Percentiles rank a stretch among this genome's conserved stretches.
These are phyloP conservation scores for Prionchulus punctatus DNA, from an alignment of 2,888 invertebrate genomes.

Conservation along the genomic window DNA sequence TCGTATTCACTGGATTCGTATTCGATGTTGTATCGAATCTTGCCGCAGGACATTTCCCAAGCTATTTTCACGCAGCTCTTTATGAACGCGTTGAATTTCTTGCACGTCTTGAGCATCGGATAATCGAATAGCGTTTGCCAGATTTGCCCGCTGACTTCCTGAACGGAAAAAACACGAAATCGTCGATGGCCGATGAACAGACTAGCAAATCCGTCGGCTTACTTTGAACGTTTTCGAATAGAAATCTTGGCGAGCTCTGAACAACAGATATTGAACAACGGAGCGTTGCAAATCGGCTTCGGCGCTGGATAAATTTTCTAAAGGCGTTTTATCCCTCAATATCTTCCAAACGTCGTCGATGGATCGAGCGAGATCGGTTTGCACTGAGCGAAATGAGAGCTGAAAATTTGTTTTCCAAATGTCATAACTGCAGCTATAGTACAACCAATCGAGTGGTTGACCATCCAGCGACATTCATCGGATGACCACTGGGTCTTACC, in stretches of 20 bases:
- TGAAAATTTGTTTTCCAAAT: no score
- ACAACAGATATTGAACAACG: background rate
- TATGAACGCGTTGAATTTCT: conserved; percentile 59
- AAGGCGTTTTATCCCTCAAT: no score
- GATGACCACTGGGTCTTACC: conserved; percentile 58
- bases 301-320: background rate
- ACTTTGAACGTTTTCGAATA: background rate
- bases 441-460: no score
- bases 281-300: background rate
- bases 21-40: conserved; percentile 32
- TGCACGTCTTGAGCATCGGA: conserved; percentile 63
- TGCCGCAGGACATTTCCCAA: conserved; percentile 66
- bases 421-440: no score
- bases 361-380: background rate
- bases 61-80: conserved; percentile 65
- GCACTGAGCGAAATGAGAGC: background rate
- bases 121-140: conserved; percentile 81
- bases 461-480: no score
- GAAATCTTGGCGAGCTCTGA: background rate
- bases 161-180: no score
- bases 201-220: background rate
- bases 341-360: background rate
- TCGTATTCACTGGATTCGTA: conserved; percentile 47
- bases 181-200: background rate
- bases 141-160: conserved; percentile 52